Evolutionary conservation across 2,113 vertebrate genomes (phyloP), one percentile per base, ranked within the genome.

Genomic region (Dunckerocampus dactyliophorus): DNA sequence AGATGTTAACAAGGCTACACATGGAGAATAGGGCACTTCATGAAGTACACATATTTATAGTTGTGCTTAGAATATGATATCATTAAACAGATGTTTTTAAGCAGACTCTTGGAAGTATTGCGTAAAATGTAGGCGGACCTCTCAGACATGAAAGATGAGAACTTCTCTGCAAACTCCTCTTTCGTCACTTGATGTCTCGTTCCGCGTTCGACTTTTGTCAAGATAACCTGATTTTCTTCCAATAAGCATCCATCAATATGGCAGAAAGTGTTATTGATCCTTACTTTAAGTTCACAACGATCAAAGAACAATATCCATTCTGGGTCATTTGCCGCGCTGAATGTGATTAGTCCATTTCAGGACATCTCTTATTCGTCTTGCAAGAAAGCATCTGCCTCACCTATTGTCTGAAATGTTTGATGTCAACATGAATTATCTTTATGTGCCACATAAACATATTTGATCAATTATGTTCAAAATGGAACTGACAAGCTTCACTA

Each of bases 211-310:
- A 14, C 54, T 56, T 56, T 56, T 56, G 37, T 56, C 54, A 59
- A 24, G 21, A 47, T 59, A 59, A 59, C 22, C 22, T 24, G 20
- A 39, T 62, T 56, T 56, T 60, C 59, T 31, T 16, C 43, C 46
- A 47, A 47, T 60, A 46, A 46, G 21, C n/a, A 43, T 46, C 43
- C 50, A 53, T 63, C 62, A 53, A 34, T 46, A 54, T 46, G 50
- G 50, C 50, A 54, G 42, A 14, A 46, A 63, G 22, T 45, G 39
- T 53, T 42, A 63, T 54, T 55, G 62, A 55, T 63, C 37, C 37
- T 31, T 54, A 22, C 45, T 46, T 63, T 45, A 43, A 42, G 49
- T 42, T 63, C 19, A 43, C 51, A 52, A 51, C 43, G 49, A 48
- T 16, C 21, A 24, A 51, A 50, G 46, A 21, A 51, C 20, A 46